Evolutionary conservation across 2,797 vertebrate genomes (phyloP).

Genomic region (Calcarius lapponicus): DNA sequence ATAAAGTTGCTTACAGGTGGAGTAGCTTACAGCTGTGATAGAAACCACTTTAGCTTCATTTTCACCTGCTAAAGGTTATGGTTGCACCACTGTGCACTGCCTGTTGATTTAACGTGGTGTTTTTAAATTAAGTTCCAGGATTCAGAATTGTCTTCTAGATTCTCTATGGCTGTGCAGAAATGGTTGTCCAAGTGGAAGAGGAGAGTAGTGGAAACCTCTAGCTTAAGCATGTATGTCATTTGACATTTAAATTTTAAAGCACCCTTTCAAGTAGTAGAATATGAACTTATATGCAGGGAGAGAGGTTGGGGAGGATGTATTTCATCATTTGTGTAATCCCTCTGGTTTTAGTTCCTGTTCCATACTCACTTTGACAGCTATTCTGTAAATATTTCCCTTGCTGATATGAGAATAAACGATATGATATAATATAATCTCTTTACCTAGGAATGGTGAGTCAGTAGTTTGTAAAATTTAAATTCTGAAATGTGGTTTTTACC

Average conservation of each 20-base stretch:
- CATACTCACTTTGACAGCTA: background rate
- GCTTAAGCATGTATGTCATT: background rate
- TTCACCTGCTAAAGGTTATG: background rate
- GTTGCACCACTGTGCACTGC: background rate
- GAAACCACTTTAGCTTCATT: background rate
- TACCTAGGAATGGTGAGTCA: background rate
- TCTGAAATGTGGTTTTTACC: background rate
- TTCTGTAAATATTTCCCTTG: background rate
- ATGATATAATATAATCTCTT: background rate
- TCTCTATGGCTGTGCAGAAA: background rate
- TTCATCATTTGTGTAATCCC: background rate
- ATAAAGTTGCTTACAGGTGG: background rate
- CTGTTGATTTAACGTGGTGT: rapidly evolving
- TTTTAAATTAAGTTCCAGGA: background rate
- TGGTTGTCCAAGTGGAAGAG: background rate
- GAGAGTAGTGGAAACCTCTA: background rate
- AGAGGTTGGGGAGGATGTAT: background rate
- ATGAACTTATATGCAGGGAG: background rate
- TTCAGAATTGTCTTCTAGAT: background rate
- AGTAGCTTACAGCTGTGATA: background rate
- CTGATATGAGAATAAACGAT: background rate
- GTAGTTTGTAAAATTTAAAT: background rate
- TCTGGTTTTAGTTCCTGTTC: constrained; percentile 37
- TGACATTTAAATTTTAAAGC: background rate
- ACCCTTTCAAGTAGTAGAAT: background rate